Base-by-base conservation (phyloP, 2,888 invertebrate species). In the Galerucella nymphaeae region DNA sequence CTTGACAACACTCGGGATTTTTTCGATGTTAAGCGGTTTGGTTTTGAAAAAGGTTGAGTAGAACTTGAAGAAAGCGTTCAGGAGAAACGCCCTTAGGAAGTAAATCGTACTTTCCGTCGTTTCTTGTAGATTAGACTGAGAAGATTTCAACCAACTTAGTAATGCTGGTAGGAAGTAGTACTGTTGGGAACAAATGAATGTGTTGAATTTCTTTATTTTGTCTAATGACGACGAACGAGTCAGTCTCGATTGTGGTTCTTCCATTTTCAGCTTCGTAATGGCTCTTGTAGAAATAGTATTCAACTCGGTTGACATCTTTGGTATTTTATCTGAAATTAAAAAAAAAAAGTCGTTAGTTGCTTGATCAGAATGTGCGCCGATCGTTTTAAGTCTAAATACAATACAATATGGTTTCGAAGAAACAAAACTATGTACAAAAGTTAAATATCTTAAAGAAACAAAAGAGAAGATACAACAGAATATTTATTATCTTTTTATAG, bases 141-240 rank as follows among this genome's bases (percentile, higher is more conserved):
- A 84, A 0, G 83, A 80, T 66, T 80, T 83, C 68, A 86, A 68
- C 83, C 84, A 85, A 67, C 80, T 76, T 38, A 85, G 71, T 38
- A 85, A 63, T 2, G 83, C 81, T 10, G 86, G 85, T 1, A 86
- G 76, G 23, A 85, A 77, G 79, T 79, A 83, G 76, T 80, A 85
- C 71, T 85, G 83, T 70, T 85, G 85, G 8, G 84, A 82, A 74
- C 85, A 86, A 16, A 86, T 83, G 79, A 81, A 84, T n/a, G 78
- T 80, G 80, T 85, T 85, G 80, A 85, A 83, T 58, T 82, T 80
- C 61, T 76, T 81, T 72, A 86, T 83, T 69, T 82, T 84, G 30
- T 85, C 84, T 42, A 86, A 79, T 8, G 85, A 85, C 2, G 83
- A 76, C 11, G 81, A 81, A 10, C 85, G 78, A 18, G 81, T 81